These are phyloP conservation scores for Littorina saxatilis DNA, from an alignment of 1,140 invertebrate genomes.

Conservation along the genomic window DNA sequence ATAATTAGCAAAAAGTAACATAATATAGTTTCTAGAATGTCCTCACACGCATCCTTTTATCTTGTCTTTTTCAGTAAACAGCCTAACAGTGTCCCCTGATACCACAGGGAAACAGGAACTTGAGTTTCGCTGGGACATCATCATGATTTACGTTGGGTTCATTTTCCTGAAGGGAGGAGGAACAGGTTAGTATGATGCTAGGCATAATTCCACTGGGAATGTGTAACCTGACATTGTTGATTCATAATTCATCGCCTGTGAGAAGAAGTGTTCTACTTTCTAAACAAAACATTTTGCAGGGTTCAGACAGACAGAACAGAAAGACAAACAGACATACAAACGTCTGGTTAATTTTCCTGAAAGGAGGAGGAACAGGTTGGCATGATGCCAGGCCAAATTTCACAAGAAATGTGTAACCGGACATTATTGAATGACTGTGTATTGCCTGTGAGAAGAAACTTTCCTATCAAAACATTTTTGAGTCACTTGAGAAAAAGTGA, in stretches of 20 bases:
- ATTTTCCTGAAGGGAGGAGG: slow-evolving; percentile 95
- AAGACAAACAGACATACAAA: too few species aligned
- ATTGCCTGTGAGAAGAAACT: too few species aligned
- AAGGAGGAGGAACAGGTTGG: slow-evolving; percentile 84
- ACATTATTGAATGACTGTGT: too few species aligned
- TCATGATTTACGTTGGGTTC: slow-evolving; percentile 89
- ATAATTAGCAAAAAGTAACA: background rate
- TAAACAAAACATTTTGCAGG: too few species aligned
- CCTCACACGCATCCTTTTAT: background rate
- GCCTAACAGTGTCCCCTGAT: slow-evolving; percentile 77
- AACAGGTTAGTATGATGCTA: slow-evolving; percentile 55
- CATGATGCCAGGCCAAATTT: background rate
- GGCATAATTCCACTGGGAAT: background rate
- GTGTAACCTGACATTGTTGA: too few species aligned
- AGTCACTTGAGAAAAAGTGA: too few species aligned
- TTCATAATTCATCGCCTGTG: too few species aligned
- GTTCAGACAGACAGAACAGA: too few species aligned
- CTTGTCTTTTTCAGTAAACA: slow-evolving; percentile 83
- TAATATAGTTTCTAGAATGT: background rate
- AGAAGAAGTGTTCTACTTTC: too few species aligned
- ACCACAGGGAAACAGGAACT: slow-evolving; percentile 60
- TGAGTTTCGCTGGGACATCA: slow-evolving; percentile 90
- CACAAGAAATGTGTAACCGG: too few species aligned
- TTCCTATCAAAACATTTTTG: too few species aligned
- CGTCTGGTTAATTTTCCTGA: slow-evolving; percentile 89